A percentile compares a stretch with the other conserved stretches of the same genome.
Evolutionary conservation across 2,113 vertebrate species (phyloP).

Genomic region (Oriolus oriolus): DNA sequence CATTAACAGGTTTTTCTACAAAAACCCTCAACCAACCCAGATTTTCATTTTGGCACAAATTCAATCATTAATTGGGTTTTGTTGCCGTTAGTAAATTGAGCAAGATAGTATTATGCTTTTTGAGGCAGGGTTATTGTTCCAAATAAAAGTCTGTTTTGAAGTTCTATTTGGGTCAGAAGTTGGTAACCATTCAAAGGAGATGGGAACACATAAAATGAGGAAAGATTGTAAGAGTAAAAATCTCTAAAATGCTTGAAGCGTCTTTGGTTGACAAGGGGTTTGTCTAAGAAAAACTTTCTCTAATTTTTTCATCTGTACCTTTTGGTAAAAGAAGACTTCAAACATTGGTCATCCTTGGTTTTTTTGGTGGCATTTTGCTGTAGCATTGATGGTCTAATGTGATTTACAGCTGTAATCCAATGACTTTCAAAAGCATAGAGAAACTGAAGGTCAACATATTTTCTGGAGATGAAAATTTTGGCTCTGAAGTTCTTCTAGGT

Average conservation of each 20-base stretch:
- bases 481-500: not conserved
- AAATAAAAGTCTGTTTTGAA: constrained; percentile 25
- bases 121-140: constrained; percentile 14
- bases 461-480: not conserved
- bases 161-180: not conserved
- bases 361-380: not conserved
- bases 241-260: not conserved
- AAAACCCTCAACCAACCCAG: not conserved
- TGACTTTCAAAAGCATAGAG: not conserved
- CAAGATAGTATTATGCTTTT: constrained; percentile 11
- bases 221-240: not conserved
- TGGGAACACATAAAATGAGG: not conserved
- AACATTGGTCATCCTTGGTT: fast-evolving
- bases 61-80: constrained; percentile 35
- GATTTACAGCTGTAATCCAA: not conserved
- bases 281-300: not conserved
- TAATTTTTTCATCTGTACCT: not conserved
- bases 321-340: not conserved
- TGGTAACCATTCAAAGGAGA: not conserved
- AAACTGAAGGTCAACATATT: not conserved
- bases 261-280: not conserved
- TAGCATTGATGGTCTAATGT: not conserved
- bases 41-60: constrained; percentile 16
- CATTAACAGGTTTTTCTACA: not conserved
- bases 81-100: constrained; percentile 40